phyloP scores from a whole-genome alignment of 2,797 vertebrate genomes.

The Neosalanx taihuensis region DNA sequence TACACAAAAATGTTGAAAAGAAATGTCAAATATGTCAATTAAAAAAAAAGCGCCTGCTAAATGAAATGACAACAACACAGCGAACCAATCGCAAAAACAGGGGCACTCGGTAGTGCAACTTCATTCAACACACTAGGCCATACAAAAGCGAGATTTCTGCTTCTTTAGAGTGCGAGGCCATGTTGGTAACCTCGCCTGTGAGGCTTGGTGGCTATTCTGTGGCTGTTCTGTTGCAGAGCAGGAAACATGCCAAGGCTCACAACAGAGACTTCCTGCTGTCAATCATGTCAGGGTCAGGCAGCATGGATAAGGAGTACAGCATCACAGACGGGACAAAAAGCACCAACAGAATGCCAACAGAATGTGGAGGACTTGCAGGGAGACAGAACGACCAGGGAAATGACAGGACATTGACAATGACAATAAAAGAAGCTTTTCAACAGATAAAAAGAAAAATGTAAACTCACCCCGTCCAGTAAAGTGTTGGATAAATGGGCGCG shows the following conservation, averaged over 20 bases:
- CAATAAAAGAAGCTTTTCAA: neutral
- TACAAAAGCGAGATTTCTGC: too few relatives aligned
- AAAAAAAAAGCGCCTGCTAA: too few relatives aligned
- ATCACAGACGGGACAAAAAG: neutral
- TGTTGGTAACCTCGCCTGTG: too few relatives aligned
- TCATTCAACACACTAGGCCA: too few relatives aligned
- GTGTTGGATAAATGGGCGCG: conserved; percentile 87
- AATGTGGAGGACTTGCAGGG: neutral
- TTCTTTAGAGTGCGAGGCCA: too few relatives aligned
- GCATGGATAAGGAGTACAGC: conserved; percentile 3
- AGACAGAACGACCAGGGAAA: conserved; percentile 1
- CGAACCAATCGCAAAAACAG: too few relatives aligned
- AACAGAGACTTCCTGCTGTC: conserved; percentile 17
- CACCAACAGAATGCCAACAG: conserved; percentile 11
- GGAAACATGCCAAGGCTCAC: neutral
- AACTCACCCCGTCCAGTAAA: conserved; percentile 93
- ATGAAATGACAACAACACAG: too few relatives aligned
- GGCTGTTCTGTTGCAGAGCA: too few relatives aligned
- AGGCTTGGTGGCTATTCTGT: too few relatives aligned
- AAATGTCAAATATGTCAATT: too few relatives aligned
- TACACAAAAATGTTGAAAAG: too few relatives aligned
- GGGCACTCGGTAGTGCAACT: too few relatives aligned
- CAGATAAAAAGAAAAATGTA: neutral
- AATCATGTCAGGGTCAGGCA: conserved; percentile 44
- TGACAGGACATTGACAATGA: neutral